Base-by-base conservation (phyloP, 2,888 invertebrate species). In the Drosophila greeni region DNA sequence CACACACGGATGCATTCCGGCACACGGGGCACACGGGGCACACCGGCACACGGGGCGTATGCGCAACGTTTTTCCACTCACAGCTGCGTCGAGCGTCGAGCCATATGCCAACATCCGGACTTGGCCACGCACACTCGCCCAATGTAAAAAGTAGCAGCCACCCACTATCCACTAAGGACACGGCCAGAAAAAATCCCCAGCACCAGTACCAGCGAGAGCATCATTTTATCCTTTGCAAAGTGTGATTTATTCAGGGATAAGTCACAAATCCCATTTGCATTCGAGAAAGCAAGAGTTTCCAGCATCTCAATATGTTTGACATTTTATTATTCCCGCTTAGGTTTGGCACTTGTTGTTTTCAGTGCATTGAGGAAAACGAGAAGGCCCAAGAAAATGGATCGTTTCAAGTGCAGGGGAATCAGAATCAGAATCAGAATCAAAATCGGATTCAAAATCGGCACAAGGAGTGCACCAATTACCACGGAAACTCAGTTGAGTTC, bases 31-130 rank as follows among this genome's bases (percentile, higher is more conserved):
- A 45, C 29, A 29, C 29, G 11, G 24, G 24, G 52, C 60, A 56
- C 54, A 56, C 49, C 42, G 31, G 39, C 68, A 51, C 49, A 71
- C 59, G 48, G 40, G 57, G 14, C 76, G 70, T 73, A 76, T 74
- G 66, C 75, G 67, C 72, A 72, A 70, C 49, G 31, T 56, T 61
- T 48, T 48, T 34, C 69, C 56, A 29, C 60, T 60, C 67, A 62
- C 56, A 62, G 45, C 55, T 54, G 56, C 64, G 34, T 39, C 40
- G 61, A 39, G 51, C 66, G 26, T 34, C 37, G 47, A 34, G 62
- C 76, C 73, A 75, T 75, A 76, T 72, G 75, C 64, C 65, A 73
- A 70, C 58, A 75, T 72, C 65, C 72, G 59, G 59, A 48, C 64
- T 66, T 62, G 43, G 42, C 72, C 72, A 74, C 72, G 59, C 51